Percentiles rank a stretch among this genome's conserved stretches.
Conservation (phyloP, 2,797 vertebrate species). For the Coluber constrictor region DNA sequence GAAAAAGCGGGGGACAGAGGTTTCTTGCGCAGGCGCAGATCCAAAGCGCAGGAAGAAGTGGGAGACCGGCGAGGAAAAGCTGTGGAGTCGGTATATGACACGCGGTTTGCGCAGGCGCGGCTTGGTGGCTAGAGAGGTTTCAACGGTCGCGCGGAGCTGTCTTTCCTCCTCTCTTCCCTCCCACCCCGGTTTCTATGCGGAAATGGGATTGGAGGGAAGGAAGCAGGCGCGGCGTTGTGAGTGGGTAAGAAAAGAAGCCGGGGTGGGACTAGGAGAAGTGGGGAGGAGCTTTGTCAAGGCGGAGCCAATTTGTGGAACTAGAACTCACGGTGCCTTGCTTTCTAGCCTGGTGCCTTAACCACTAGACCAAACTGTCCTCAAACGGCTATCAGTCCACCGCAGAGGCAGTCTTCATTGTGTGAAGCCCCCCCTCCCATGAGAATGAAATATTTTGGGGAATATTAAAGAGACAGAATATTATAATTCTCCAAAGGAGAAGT, state of each 20-base stretch:
- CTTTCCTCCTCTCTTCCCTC: not conserved
- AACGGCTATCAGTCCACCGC: not conserved
- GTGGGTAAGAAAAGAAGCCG: not conserved
- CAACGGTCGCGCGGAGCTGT: not conserved
- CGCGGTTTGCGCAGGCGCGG: not conserved
- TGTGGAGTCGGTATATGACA: too few species aligned
- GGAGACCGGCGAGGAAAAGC: too few species aligned
- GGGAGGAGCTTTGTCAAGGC: not conserved
- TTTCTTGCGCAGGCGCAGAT: not conserved
- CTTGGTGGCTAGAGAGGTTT: too few species aligned
- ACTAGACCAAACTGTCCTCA: not conserved
- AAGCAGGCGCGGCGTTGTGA: not conserved
- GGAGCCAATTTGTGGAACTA: too few species aligned
- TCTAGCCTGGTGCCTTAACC: not conserved
- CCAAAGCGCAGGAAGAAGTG: too few species aligned
- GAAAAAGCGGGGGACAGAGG: fast-evolving
- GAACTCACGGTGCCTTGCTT: not conserved
- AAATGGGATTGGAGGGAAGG: not conserved
- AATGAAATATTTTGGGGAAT: too few species aligned
- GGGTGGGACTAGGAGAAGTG: not conserved
- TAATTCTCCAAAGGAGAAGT: too few species aligned
- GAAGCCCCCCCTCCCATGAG: too few species aligned
- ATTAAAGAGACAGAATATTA: too few species aligned
- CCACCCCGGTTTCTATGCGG: not conserved
- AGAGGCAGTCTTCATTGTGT: not conserved